Evolutionary conservation across 2,888 invertebrate genomes (phyloP).

Genomic region (Caenorhabditis japonica): DNA sequence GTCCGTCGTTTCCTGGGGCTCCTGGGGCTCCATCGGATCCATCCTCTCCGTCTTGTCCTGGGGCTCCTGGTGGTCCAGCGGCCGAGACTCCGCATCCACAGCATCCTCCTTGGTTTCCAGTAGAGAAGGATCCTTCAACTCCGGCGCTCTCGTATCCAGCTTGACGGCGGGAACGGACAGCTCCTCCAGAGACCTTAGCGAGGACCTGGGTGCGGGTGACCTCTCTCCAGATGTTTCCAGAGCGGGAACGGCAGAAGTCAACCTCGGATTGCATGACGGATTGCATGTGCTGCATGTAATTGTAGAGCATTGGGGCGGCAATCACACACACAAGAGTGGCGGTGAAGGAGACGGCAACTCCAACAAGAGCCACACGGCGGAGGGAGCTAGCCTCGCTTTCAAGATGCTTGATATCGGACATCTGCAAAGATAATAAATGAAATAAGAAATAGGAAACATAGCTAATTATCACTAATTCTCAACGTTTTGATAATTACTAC

Average conservation of each 20-base stretch:
- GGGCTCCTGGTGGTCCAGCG: slow-evolving; percentile 63
- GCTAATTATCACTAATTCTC: slow-evolving; percentile 2
- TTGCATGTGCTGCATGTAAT: too few relatives aligned
- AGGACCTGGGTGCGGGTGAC: too few relatives aligned
- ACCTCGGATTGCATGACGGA: too few relatives aligned
- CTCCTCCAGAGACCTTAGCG: slow-evolving; percentile 65
- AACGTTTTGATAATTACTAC: too few relatives aligned
- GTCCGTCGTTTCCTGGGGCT: slow-evolving; percentile 68
- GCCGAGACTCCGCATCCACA: slow-evolving; percentile 63
- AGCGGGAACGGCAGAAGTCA: too few relatives aligned
- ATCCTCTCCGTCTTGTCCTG: slow-evolving; percentile 63
- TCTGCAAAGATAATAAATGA: slow-evolving; percentile 18
- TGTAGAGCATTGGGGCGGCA: too few relatives aligned
- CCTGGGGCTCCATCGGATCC: slow-evolving; percentile 67
- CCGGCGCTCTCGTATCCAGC: slow-evolving; percentile 63
- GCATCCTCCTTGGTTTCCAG: too few relatives aligned
- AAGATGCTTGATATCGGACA: slow-evolving; percentile 56
- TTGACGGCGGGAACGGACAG: slow-evolving; percentile 63
- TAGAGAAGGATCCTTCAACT: slow-evolving; percentile 55
- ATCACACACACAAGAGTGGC: slow-evolving; percentile 66
- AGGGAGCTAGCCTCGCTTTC: slow-evolving; percentile 61
- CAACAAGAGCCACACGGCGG: too few relatives aligned
- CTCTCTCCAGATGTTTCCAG: too few relatives aligned
- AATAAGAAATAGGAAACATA: slow-evolving; percentile 14
- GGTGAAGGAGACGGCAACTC: slow-evolving; percentile 64